These are phyloP conservation scores for Hypomecis atomaria DNA, from an alignment of 2,888 invertebrate genomes.

Conservation along the genomic window DNA sequence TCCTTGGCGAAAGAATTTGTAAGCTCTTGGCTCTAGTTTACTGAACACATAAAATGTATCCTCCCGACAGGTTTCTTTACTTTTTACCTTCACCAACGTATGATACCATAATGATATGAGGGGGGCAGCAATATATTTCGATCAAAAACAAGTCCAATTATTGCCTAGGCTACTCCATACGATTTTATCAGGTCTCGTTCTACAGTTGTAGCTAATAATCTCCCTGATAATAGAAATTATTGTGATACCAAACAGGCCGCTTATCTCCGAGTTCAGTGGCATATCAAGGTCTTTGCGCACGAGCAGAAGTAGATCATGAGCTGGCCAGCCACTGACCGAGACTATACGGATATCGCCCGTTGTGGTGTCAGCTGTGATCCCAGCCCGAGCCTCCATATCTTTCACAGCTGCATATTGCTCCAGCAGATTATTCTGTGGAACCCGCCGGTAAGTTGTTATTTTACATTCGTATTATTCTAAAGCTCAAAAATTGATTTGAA, in stretches of 20 bases:
- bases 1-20: too few relatives aligned
- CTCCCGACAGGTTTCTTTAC: too few relatives aligned
- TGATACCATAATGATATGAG: too few relatives aligned
- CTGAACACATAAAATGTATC: too few relatives aligned
- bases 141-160: too few relatives aligned
- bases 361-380: constrained; percentile 56
- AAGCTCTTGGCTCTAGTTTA: too few relatives aligned
- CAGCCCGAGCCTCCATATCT: constrained; percentile 65
- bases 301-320: constrained; percentile 69
- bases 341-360: constrained; percentile 69
- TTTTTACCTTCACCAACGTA: too few relatives aligned
- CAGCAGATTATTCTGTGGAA: constrained; percentile 62
- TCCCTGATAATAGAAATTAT: constrained; percentile 23
- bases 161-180: background rate
- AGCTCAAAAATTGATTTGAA: too few relatives aligned
- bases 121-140: too few relatives aligned
- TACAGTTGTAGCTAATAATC: constrained; percentile 6
- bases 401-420: constrained; percentile 66
- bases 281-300: constrained; percentile 60
- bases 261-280: constrained; percentile 57
- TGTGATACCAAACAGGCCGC: constrained; percentile 62
- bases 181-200: background rate
- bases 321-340: constrained; percentile 71
- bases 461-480: too few relatives aligned
- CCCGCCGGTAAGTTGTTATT: background rate